Percentiles rank a stretch among this genome's conserved stretches.
These are phyloP conservation scores for Microtus pennsylvanicus DNA, from an alignment of 2,113 vertebrate genomes.

Conservation along the genomic window DNA sequence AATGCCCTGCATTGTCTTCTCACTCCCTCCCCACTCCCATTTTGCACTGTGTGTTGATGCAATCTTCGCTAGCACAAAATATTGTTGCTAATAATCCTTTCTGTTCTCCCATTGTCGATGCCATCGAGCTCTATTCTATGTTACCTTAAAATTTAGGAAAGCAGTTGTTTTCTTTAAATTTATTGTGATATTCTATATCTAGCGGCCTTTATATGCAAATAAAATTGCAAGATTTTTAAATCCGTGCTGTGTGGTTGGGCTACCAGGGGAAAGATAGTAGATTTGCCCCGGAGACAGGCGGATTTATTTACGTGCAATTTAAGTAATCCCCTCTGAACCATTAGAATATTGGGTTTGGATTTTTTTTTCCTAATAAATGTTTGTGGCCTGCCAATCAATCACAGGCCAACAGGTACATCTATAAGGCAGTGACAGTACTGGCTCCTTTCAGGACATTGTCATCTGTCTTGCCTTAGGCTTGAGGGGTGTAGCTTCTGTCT, in stretches of 20 bases:
- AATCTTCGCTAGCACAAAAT: constrained; percentile 98
- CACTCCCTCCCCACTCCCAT: constrained; percentile 86
- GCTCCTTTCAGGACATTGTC: constrained; percentile 57
- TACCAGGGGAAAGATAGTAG: constrained; percentile 16
- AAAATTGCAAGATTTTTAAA: constrained; percentile 99
- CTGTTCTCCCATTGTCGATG: constrained; percentile 96
- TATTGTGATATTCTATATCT: constrained; percentile 99
- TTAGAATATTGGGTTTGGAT: constrained; percentile 45
- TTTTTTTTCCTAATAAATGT: constrained; percentile 74
- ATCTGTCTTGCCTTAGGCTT: constrained; percentile 54
- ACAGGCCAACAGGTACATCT: constrained; percentile 6
- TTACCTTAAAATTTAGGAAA: constrained; percentile 95
- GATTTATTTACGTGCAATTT: constrained; percentile 1
- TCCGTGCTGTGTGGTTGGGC: constrained; percentile 63
- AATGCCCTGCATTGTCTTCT: constrained; percentile 92
- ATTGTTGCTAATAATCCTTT: constrained; percentile 96
- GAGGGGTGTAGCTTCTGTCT: constrained; percentile 48
- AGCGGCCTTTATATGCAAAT: constrained; percentile 99
- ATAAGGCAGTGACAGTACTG: constrained; percentile 57
- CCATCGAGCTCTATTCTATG: constrained; percentile 92
- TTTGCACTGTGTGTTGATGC: constrained; percentile 99
- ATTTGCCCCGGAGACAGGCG: not conserved
- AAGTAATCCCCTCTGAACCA: not conserved
- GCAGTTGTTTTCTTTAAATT: constrained; percentile 94
- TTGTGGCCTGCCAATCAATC: constrained; percentile 49